Conservation (phyloP, 2,888 invertebrate species). For the Marronus borbonicus region DNA sequence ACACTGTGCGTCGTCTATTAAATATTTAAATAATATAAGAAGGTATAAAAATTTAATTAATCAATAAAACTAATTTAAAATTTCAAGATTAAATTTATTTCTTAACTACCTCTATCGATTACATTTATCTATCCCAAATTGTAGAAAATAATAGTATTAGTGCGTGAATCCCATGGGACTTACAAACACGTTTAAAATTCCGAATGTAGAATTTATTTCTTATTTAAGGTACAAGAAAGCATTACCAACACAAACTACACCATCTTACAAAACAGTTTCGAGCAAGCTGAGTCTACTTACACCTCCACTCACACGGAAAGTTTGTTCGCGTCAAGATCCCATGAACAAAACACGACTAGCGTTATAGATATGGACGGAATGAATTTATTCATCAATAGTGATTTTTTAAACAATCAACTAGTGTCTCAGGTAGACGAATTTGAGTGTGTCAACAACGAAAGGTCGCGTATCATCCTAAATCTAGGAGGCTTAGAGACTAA, state of each 20-base stretch:
- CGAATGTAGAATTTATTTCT: not conserved
- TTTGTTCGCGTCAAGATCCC: slow-evolving; percentile 20
- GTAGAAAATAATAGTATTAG: too few species aligned
- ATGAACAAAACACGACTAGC: slow-evolving; percentile 67
- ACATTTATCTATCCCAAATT: too few species aligned
- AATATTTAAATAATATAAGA: too few species aligned
- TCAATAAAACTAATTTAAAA: too few species aligned
- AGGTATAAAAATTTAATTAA: too few species aligned
- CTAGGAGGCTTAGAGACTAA: slow-evolving; percentile 62
- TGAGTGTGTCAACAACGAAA: slow-evolving; percentile 61
- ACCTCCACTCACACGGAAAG: slow-evolving; percentile 45
- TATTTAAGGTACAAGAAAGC: slow-evolving; percentile 36
- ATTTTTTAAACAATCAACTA: slow-evolving; percentile 64
- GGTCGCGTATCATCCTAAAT: slow-evolving; percentile 66
- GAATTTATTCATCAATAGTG: slow-evolving; percentile 64
- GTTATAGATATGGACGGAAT: slow-evolving; percentile 73
- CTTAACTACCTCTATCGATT: too few species aligned
- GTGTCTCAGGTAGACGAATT: slow-evolving; percentile 66
- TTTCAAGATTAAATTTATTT: too few species aligned
- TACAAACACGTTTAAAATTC: not conserved
- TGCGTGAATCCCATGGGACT: too few species aligned
- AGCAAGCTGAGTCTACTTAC: slow-evolving; percentile 44
- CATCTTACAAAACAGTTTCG: slow-evolving; percentile 49
- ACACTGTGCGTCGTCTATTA: too few species aligned
- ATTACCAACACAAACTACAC: slow-evolving; percentile 51